A percentile compares a stretch with the other conserved stretches of the same genome.
Conservation (phyloP, 2,888 invertebrate genomes). For the Disparrhopalites patrizii region DNA sequence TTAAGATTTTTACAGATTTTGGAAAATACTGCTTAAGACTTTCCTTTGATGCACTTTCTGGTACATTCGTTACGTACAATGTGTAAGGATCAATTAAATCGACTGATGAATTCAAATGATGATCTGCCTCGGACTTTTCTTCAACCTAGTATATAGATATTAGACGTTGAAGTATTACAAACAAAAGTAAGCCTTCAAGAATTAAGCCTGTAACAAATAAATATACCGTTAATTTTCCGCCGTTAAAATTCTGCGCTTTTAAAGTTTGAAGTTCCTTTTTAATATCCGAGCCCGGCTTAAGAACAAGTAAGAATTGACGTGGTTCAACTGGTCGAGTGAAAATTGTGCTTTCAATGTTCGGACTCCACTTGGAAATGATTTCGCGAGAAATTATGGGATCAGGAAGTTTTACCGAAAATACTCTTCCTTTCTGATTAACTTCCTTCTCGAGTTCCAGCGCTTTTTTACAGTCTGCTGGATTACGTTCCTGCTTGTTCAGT, state of each 20-base stretch:
- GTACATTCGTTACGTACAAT: slow-evolving; percentile 42
- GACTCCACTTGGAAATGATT: slow-evolving; percentile 33
- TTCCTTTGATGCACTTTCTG: slow-evolving; percentile 29
- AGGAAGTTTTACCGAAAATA: slow-evolving; percentile 35
- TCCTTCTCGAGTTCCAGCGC: slow-evolving; percentile 42
- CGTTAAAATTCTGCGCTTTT: slow-evolving; percentile 34
- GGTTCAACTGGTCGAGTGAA: slow-evolving; percentile 43
- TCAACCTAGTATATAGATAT: slow-evolving; percentile 16
- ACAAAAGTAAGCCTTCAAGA: not conserved
- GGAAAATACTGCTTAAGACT: slow-evolving; percentile 32
- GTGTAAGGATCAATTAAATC: slow-evolving; percentile 42
- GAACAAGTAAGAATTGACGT: slow-evolving; percentile 40
- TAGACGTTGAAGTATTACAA: not conserved
- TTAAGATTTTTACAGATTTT: slow-evolving; percentile 28
- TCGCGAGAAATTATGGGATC: slow-evolving; percentile 34
- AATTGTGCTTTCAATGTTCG: slow-evolving; percentile 39
- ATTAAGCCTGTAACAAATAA: too few relatives aligned
- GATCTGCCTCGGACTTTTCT: slow-evolving; percentile 25
- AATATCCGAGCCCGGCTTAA: slow-evolving; percentile 38
- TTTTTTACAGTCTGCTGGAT: slow-evolving; percentile 35
- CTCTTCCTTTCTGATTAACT: slow-evolving; percentile 29
- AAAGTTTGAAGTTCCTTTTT: slow-evolving; percentile 45
- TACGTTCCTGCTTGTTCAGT: slow-evolving; percentile 16
- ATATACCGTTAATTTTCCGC: slow-evolving; percentile 35
- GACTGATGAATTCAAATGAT: slow-evolving; percentile 6